These are phyloP conservation scores for Neotoxoptera formosana DNA, from an alignment of 1,140 invertebrate species.

Conservation along the genomic window DNA sequence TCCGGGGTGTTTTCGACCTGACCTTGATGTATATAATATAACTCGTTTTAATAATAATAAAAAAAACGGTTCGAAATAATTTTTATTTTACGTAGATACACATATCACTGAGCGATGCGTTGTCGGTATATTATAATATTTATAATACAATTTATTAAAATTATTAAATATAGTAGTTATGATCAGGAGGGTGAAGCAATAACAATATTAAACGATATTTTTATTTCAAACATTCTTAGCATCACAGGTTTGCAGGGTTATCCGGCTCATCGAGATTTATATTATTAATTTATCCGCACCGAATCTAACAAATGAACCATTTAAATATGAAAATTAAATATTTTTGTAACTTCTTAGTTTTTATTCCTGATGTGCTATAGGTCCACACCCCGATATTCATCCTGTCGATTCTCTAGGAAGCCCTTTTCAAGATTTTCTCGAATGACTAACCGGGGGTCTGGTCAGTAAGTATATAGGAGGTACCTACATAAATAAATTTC, in stretches of 20 bases:
- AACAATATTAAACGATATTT: background rate
- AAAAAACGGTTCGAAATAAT: background rate
- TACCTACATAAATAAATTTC: background rate
- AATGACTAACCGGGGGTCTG: background rate
- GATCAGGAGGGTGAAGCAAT: background rate
- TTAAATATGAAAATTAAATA: background rate
- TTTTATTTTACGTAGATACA: background rate
- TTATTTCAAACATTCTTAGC: background rate
- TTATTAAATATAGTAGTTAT: background rate
- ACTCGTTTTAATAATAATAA: conserved; percentile 28
- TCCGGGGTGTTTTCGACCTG: conserved; percentile 15
- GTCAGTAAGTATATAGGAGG: too few species aligned
- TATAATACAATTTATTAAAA: background rate
- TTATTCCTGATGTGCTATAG: background rate
- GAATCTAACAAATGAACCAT: background rate
- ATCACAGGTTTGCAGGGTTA: background rate
- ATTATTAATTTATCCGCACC: background rate
- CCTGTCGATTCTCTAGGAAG: background rate
- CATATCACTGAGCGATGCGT: background rate
- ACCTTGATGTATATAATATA: conserved; percentile 1
- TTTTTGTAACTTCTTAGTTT: background rate
- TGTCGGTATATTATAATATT: background rate
- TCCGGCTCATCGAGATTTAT: background rate
- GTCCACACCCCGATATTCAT: background rate
- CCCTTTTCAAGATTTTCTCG: background rate